phyloP scores from a whole-genome alignment of 1,140 invertebrate genomes.

The Drosophila bocqueti region DNA sequence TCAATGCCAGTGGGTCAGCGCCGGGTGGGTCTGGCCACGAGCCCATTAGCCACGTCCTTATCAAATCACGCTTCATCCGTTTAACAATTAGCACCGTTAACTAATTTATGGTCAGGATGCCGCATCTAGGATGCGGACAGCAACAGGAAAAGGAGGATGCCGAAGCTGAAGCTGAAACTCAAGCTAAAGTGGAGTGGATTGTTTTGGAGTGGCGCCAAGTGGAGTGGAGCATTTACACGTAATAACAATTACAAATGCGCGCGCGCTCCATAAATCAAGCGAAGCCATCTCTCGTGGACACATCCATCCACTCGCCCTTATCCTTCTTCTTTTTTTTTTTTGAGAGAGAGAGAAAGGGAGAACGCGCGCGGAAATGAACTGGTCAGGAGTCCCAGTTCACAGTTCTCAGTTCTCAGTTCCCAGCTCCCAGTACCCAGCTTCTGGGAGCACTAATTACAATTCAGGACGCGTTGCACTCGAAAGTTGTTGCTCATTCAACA shows the following conservation, averaged over 20 bases:
- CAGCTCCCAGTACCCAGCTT: slow-evolving; percentile 15
- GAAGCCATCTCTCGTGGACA: slow-evolving; percentile 29
- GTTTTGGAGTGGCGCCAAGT: slow-evolving; percentile 33
- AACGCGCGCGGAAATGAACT: slow-evolving; percentile 25
- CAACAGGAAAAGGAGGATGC: neutral
- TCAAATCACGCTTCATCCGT: slow-evolving; percentile 55
- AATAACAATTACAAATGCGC: slow-evolving; percentile 67
- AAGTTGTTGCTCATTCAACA: slow-evolving; percentile 64
- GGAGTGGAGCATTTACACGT: slow-evolving; percentile 47
- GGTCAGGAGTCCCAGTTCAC: neutral
- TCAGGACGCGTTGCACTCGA: slow-evolving; percentile 67
- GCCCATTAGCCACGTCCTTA: slow-evolving; percentile 10
- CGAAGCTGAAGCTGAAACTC: neutral
- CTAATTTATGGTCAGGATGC: slow-evolving; percentile 53
- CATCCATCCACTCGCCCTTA: neutral
- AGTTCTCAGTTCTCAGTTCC: neutral
- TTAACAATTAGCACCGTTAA: slow-evolving; percentile 64
- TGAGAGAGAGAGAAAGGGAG: neutral
- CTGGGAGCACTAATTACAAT: slow-evolving; percentile 62
- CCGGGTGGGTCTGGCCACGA: neutral
- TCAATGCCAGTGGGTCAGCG: slow-evolving; percentile 17
- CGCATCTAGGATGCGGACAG: slow-evolving; percentile 6
- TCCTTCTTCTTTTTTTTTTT: neutral
- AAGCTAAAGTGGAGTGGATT: slow-evolving; percentile 12
- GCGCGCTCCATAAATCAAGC: slow-evolving; percentile 59